phyloP scores from a whole-genome alignment of 1,140 invertebrate species.

The Caenorhabditis remanei region DNA sequence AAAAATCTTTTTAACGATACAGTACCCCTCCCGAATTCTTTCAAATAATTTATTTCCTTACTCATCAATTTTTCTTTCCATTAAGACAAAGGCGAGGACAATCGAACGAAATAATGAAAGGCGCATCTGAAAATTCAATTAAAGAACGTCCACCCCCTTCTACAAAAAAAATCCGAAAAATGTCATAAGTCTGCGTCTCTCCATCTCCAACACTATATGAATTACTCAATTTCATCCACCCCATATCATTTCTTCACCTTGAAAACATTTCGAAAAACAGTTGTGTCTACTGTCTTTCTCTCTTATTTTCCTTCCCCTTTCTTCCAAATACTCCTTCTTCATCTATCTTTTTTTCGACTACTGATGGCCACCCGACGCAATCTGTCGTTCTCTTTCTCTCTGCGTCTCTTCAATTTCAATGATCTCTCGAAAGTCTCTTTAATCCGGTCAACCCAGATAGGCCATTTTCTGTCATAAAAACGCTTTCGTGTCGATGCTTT shows the following conservation, averaged over 20 bases:
- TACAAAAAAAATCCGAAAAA: constrained; percentile 14
- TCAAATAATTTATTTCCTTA: neutral
- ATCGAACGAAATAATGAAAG: neutral
- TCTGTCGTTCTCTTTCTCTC: constrained; percentile 46
- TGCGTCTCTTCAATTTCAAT: constrained; percentile 7
- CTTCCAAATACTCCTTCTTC: neutral
- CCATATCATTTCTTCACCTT: constrained; percentile 53
- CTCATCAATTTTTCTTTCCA: neutral
- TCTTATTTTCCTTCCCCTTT: neutral
- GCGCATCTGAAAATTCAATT: constrained; percentile 52
- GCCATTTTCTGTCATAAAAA: constrained; percentile 14
- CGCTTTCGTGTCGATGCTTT: neutral
- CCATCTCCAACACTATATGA: neutral
- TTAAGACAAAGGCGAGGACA: neutral
- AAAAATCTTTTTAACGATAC: too few species aligned
- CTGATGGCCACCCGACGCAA: constrained; percentile 31
- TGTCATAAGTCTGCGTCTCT: neutral
- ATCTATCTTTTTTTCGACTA: constrained; percentile 2
- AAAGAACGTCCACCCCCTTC: constrained; percentile 1
- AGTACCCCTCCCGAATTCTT: too few species aligned
- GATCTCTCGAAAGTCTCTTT: constrained; percentile 5
- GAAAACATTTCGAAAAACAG: constrained; percentile 50
- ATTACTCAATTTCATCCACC: constrained; percentile 33
- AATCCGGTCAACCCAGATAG: constrained; percentile 54
- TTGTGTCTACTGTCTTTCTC: neutral